These are phyloP conservation scores for Girardinichthys multiradiatus DNA, from an alignment of 2,113 vertebrate species.

Conservation along the genomic window DNA sequence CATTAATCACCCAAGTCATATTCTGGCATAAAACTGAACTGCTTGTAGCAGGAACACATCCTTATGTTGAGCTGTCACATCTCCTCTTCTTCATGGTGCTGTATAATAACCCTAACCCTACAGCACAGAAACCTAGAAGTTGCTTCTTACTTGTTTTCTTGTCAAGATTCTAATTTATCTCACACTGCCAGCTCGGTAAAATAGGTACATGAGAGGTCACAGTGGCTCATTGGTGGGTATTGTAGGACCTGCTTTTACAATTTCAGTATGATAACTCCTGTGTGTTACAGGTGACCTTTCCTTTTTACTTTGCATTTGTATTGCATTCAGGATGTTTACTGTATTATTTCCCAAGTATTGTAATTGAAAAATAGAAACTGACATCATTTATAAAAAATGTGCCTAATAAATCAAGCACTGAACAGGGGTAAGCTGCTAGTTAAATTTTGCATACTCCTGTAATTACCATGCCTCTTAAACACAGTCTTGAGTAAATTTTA, in stretches of 20 bases:
- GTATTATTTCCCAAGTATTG: conserved; percentile 36
- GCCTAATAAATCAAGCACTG: conserved; percentile 47
- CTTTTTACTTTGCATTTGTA: conserved; percentile 9
- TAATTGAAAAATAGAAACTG: conserved; percentile 45
- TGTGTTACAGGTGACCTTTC: background rate
- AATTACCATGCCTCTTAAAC: conserved; percentile 36
- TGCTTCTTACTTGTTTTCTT: background rate
- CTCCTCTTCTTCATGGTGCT: too few species aligned
- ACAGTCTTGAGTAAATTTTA: conserved; percentile 4
- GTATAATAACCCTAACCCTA: too few species aligned
- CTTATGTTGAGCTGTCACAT: too few species aligned
- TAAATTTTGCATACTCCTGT: conserved; percentile 19
- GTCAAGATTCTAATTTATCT: background rate
- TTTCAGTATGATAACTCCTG: background rate
- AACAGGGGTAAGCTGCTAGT: conserved; percentile 31
- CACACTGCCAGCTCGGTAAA: background rate
- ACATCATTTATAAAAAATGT: conserved; percentile 56
- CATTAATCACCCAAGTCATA: too few species aligned
- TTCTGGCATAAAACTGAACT: too few species aligned
- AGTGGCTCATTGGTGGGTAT: background rate
- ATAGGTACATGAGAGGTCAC: too few species aligned
- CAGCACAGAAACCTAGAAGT: too few species aligned
- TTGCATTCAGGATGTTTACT: conserved; percentile 4
- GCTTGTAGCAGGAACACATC: too few species aligned
- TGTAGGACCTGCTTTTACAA: background rate